phyloP scores from a whole-genome alignment of 2,113 vertebrate species.

The Azemiops feae region DNA sequence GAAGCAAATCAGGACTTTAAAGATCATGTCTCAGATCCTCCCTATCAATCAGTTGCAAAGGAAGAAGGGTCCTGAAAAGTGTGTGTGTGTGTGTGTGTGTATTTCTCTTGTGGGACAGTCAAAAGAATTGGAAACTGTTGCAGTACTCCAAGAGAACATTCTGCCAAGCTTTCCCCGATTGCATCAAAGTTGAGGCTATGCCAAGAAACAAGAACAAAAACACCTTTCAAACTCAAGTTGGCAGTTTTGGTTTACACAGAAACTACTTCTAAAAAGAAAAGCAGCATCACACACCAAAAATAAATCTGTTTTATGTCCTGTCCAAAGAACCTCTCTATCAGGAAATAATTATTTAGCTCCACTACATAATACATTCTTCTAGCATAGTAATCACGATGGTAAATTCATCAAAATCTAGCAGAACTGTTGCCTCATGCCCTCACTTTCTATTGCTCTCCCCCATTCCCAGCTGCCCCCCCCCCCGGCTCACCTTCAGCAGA shows the following conservation, averaged over 20 bases:
- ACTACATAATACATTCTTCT: neutral
- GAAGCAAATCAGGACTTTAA: neutral
- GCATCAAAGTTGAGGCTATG: neutral
- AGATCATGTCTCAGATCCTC: neutral
- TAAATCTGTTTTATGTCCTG: neutral
- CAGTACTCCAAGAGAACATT: neutral
- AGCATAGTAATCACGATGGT: neutral
- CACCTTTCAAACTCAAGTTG: neutral
- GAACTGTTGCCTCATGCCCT: neutral
- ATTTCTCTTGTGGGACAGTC: neutral
- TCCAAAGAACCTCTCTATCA: rapidly evolving
- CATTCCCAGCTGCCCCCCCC: neutral
- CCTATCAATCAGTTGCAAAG: neutral
- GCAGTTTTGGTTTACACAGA: neutral
- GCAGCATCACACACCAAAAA: neutral
- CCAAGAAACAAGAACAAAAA: neutral
- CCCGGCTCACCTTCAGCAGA: slow-evolving; percentile 60
- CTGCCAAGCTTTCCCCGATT: neutral
- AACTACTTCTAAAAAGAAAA: neutral
- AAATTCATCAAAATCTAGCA: neutral
- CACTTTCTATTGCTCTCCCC: neutral
- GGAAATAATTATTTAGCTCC: neutral
- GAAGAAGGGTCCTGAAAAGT: no score
- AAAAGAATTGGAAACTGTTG: neutral
- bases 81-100: no score